Base-by-base conservation (phyloP, 2,888 invertebrate species). In the Branchellion lobata region DNA sequence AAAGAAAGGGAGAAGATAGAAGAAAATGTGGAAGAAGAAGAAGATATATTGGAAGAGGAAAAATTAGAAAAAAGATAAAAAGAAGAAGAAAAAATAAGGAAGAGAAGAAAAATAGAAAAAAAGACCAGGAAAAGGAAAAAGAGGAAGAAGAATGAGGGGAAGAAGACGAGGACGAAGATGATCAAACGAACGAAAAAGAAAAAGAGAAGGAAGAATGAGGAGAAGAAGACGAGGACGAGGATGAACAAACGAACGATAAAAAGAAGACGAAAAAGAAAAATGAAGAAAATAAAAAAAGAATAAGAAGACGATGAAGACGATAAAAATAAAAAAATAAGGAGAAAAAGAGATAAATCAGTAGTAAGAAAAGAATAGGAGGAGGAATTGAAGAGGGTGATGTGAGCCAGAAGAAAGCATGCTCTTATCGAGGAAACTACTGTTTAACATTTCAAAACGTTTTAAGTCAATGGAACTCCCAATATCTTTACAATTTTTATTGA, bases 361-460 rank as follows among this genome's bases (percentile, higher is more conserved):
- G 40, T 33, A 36, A 5, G 3, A 18, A 36, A 40, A 27, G 29
- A 0, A 14, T 31, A 40, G 47, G 47, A 3, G 14, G 74, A 40
- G 74, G 51, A 74, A n/a, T 0, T 18, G 74, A n/a, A 74, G 14
- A 40, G 36, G 33, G 74, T 24, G 51, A n/a, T n/a, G n/a, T n/a
- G n/a, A n/a, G n/a, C n/a, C n/a, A n/a, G n/a, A n/a, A n/a, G n/a
- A n/a, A n/a, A n/a, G n/a, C n/a, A n/a, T n/a, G n/a, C n/a, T n/a
- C n/a, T n/a, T n/a, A n/a, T n/a, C n/a, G n/a, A n/a, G n/a, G n/a
- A n/a, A n/a, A n/a, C n/a, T n/a, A n/a, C n/a, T n/a, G n/a, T n/a
- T n/a, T n/a, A n/a, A n/a, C n/a, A n/a, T n/a, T n/a, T n/a, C n/a
- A n/a, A n/a, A n/a, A n/a, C n/a, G n/a, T n/a, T n/a, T n/a, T n/a